Evolutionary conservation across 2,888 invertebrate genomes (phyloP), one percentile per base, ranked within the genome.

Genomic region (Hoplodrina blanda): DNA sequence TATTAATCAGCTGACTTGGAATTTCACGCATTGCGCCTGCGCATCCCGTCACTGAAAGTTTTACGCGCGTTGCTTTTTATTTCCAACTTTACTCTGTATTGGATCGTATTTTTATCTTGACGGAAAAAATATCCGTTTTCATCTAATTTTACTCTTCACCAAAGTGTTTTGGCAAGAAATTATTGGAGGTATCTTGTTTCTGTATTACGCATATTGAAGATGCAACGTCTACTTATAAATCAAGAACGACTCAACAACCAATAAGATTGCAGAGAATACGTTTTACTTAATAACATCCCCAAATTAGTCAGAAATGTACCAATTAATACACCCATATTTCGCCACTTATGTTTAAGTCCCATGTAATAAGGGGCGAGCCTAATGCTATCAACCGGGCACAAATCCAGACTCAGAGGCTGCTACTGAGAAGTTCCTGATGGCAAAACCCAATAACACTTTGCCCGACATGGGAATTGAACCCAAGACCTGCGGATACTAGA

Each of bases 1-100:
- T 81, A 85, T 85, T 90, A 90, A 90, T 90, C 86, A 88, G 81
- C 84, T 83, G 82, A 80, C 82, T 73, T 76, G 86, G 85, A 83
- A 88, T 90, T 87, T 87, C 74, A 86, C 83, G 84, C 83, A 60
- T 73, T 83, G 87, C 87, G 85, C 84, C 68, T 78, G 83, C 88
- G 82, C 87, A 82, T 85, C 82, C 76, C 82, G 72, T 73, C 76
- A 77, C 81, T 87, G 87, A 89, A 89, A 79, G 49, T 83, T 76
- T 78, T 70, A 77, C 76, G 68, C 62, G 62, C 69, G 67, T 74
- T 59, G 49, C 79, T 81, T 84, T 88, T 88, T 88, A 82, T 83
- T 80, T 80, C 56, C 65, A 78, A 77, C 66, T 79, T 84, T 74
- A 76, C 69, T 65, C 73, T 73, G 76, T 76, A 77, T 60, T 70